Conservation (phyloP, 2,113 vertebrate genomes). For the Rallus limicola region DNA sequence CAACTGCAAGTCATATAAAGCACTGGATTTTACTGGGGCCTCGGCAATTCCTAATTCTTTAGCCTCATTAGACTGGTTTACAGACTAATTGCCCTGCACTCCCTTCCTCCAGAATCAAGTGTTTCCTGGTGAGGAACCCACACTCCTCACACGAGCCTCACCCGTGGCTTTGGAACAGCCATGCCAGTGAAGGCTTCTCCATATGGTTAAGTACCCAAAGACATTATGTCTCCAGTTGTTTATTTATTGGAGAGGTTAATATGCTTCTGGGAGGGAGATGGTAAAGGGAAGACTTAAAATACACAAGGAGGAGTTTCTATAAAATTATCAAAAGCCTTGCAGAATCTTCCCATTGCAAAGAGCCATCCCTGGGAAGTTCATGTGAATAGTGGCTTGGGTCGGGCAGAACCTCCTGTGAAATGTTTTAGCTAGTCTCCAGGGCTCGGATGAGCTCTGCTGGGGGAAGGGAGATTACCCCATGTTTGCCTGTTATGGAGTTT, state of each 20-base stretch:
- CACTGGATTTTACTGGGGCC: background rate
- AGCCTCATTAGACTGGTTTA: background rate
- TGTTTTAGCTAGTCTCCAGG: background rate
- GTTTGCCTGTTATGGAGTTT: background rate
- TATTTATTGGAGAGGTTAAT: background rate
- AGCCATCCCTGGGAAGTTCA: background rate
- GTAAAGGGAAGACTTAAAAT: background rate
- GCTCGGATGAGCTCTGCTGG: background rate
- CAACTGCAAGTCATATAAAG: background rate
- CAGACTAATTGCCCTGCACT: background rate
- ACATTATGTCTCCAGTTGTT: background rate
- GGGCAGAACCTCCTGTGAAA: background rate
- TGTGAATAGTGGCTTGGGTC: background rate
- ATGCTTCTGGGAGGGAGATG: background rate
- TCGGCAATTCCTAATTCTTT: background rate
- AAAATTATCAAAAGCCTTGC: background rate
- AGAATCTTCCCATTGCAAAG: background rate
- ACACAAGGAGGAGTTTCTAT: background rate
- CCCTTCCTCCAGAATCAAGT: background rate
- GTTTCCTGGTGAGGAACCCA: background rate
- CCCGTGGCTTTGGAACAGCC: rapidly evolving
- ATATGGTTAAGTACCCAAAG: background rate
- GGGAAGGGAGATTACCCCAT: background rate
- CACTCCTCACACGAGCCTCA: rapidly evolving
- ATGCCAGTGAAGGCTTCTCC: background rate